A percentile compares a stretch with the other conserved stretches of the same genome.
phyloP scores from a whole-genome alignment of 2,113 vertebrate species.

The Stomatorhinus ivindoensis region DNA sequence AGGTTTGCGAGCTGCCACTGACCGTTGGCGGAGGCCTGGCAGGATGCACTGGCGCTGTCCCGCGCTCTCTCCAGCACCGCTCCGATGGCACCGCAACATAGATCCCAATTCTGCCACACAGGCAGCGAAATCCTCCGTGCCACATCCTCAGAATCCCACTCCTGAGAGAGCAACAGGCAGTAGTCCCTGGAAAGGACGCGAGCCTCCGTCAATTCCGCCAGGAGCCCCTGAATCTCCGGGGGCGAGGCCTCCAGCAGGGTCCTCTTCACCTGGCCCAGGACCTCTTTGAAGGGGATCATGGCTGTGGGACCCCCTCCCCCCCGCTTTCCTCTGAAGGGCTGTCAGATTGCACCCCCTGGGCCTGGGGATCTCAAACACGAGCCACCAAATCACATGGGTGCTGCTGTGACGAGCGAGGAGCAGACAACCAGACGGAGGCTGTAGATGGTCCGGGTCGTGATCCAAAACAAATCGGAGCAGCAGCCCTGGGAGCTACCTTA shows the following conservation, averaged over 20 bases:
- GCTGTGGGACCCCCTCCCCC: background rate
- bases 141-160: constrained; percentile 55
- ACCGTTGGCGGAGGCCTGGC: background rate
- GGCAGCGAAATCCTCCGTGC: constrained; percentile 60
- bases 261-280: constrained; percentile 49
- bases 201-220: constrained; percentile 51
- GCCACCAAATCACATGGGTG: background rate
- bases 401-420: no score
- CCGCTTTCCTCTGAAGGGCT: background rate
- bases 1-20: background rate
- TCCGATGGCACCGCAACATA: constrained; percentile 27
- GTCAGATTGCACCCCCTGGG: background rate
- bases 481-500: background rate
- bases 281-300: constrained; percentile 64
- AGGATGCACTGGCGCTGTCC: background rate
- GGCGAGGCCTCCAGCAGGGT: constrained; percentile 42
- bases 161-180: constrained; percentile 43
- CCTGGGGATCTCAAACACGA: background rate
- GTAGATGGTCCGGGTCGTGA: background rate
- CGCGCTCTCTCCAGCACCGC: constrained; percentile 9
- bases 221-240: constrained; percentile 41
- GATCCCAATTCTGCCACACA: constrained; percentile 56
- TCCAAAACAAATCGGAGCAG: background rate
- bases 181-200: constrained; percentile 62
- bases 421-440: background rate